These are phyloP conservation scores for Hippoglossus stenolepis DNA, from an alignment of 2,113 vertebrate species.

Conservation along the genomic window DNA sequence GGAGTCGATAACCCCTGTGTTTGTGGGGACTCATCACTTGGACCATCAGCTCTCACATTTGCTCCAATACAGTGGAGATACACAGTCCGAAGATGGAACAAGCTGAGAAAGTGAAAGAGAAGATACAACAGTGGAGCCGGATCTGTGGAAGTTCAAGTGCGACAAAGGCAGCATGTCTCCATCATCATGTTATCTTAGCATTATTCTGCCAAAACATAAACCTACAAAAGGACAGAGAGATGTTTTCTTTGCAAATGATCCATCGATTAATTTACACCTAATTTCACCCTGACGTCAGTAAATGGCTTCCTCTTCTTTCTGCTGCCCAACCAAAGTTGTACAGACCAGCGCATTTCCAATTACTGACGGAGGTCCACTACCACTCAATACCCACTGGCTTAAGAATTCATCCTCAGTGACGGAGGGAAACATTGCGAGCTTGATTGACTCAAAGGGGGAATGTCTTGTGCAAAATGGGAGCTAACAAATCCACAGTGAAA, in stretches of 20 bases:
- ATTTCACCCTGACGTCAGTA: slow-evolving; percentile 4
- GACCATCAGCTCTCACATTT: slow-evolving; percentile 36
- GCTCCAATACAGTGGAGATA: not conserved
- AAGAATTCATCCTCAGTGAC: slow-evolving; percentile 10
- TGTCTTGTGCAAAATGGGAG: not conserved
- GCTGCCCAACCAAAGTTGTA: slow-evolving; percentile 7
- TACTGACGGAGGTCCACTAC: slow-evolving; percentile 20
- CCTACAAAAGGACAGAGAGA: not conserved
- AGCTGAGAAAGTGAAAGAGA: not conserved
- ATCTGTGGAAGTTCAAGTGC: not conserved
- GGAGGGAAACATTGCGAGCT: too few species aligned
- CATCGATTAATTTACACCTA: not conserved
- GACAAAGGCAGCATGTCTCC: not conserved
- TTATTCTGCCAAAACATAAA: too few species aligned
- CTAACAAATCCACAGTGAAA: not conserved
- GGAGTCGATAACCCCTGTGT: slow-evolving; percentile 63
- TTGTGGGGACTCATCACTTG: slow-evolving; percentile 52
- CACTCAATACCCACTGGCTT: slow-evolving; percentile 22
- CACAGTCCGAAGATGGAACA: slow-evolving; percentile 4
- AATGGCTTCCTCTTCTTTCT: slow-evolving; percentile 2
- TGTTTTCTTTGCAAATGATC: slow-evolving; percentile 24
- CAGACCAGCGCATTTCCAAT: slow-evolving; percentile 41
- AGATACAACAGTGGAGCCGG: not conserved
- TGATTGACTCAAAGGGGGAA: not conserved
- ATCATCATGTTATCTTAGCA: too few species aligned